Evolutionary conservation across 2,113 vertebrate species (phyloP).

Genomic region (Albula glossodonta): DNA sequence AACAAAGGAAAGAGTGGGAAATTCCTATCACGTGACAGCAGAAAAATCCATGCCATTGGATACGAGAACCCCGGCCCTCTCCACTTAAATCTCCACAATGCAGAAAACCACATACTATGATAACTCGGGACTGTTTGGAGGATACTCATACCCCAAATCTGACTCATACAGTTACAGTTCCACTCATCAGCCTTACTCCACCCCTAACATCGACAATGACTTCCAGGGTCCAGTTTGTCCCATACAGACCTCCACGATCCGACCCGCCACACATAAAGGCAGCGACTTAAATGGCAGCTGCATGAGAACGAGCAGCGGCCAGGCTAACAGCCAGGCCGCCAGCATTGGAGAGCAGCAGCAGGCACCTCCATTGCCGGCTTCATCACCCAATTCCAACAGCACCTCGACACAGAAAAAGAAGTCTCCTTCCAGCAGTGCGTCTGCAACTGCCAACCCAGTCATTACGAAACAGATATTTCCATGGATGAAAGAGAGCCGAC

Average conservation of each 20-base stretch:
- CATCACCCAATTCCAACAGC: slow-evolving; percentile 83
- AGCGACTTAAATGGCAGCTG: slow-evolving; percentile 90
- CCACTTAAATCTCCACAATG: slow-evolving; percentile 84
- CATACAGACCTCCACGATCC: slow-evolving; percentile 81
- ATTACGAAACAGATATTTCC: slow-evolving; percentile 98
- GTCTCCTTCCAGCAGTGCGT: slow-evolving; percentile 74
- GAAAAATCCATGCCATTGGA: slow-evolving; percentile 90
- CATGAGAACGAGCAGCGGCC: slow-evolving; percentile 82
- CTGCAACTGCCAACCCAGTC: slow-evolving; percentile 74
- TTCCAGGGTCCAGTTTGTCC: slow-evolving; percentile 90
- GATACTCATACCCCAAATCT: slow-evolving; percentile 90
- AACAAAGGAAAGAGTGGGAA: slow-evolving; percentile 69
- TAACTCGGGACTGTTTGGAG: slow-evolving; percentile 93
- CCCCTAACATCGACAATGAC: slow-evolving; percentile 83
- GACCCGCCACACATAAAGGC: slow-evolving; percentile 83
- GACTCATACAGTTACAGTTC: slow-evolving; percentile 86
- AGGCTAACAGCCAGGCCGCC: slow-evolving; percentile 77
- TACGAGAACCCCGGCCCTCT: slow-evolving; percentile 76
- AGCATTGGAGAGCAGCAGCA: slow-evolving; percentile 82
- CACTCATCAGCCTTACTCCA: slow-evolving; percentile 84
- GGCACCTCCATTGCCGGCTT: slow-evolving; percentile 81
- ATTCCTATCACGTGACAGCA: slow-evolving; percentile 76
- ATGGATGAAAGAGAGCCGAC: slow-evolving; percentile 97
- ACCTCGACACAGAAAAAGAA: slow-evolving; percentile 90
- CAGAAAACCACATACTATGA: slow-evolving; percentile 99